Base-by-base conservation (phyloP, 2,888 invertebrate species). In the Lasioglossum zephyrum region DNA sequence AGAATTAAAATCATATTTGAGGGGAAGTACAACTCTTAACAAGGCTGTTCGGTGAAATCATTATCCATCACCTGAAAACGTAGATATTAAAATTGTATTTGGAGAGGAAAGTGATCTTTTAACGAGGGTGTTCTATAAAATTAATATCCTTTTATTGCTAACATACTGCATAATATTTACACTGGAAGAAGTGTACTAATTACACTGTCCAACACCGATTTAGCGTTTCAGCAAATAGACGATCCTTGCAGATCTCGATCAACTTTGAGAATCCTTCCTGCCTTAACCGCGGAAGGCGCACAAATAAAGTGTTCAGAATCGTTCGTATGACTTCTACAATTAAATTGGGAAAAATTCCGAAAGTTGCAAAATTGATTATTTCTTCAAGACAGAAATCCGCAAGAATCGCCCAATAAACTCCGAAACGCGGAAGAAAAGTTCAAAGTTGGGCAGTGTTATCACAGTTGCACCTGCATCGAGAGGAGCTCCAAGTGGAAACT, bases 91-190 rank as follows among this genome's bases (percentile, higher is more conserved):
- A 22, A 53, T n/a, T 53, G 53, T 22, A 53, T 53, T 53, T 53
- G 63, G 16, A 16, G 16, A 0, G 16, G 26, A 63, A 5, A 31
- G 16, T 31, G 31, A 63, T 63, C 31, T 31, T 6, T 47, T 72
- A 8, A 44, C 22, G n/a, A 47, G 36, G 57, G n/a, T 73, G 57
- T 80, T 72, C 26, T 89, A 88, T 78, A 87, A 89, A 89, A 88
- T 75, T 83, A 82, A 76, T 72, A n/a, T 66, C 11, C 39, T 77
- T 88, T 77, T 87, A 79, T 88, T 84, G 85, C 81, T 80, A 88
- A 70, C 39, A 76, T 78, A 75, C 75, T 57, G 74, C 70, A 36
- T 39, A 74, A 44, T 81, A 77, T 86, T 73, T 77, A 87, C 74
- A 82, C 26, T 84, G 73, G 73, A 75, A 87, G 78, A 79, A 82